phyloP scores from a whole-genome alignment of 2,888 invertebrate species.

The Oxyteleia sp. region DNA sequence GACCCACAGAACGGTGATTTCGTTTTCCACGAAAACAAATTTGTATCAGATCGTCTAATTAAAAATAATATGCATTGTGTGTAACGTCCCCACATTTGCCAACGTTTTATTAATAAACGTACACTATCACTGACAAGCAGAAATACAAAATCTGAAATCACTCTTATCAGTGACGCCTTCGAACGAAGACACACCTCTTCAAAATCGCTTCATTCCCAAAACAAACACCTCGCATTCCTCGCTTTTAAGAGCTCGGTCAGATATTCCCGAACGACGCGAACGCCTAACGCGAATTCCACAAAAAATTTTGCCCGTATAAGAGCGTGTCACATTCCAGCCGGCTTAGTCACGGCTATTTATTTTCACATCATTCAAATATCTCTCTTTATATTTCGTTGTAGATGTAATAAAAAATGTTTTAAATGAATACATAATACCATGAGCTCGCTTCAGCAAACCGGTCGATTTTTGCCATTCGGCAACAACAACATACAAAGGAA shows the following conservation, averaged over 20 bases:
- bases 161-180: no score
- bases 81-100: no score
- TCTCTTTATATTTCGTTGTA: constrained; percentile 80
- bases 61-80: no score
- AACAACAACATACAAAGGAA: constrained; percentile 90
- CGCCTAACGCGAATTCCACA: constrained; percentile 13
- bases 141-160: no score
- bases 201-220: constrained; percentile 17
- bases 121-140: no score
- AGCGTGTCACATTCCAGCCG: constrained; percentile 58
- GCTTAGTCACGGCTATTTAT: constrained; percentile 68
- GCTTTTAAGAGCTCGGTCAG: constrained; percentile 1
- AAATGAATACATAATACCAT: constrained; percentile 87
- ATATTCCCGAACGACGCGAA: constrained; percentile 5
- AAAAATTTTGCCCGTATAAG: constrained; percentile 50
- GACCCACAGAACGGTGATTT: no score
- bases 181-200: no score
- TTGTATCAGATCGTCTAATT: no score
- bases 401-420: constrained; percentile 86
- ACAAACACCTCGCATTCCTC: constrained; percentile 16
- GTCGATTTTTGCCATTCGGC: constrained; percentile 89
- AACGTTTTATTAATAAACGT: no score
- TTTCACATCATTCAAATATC: constrained; percentile 68
- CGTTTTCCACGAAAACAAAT: no score
- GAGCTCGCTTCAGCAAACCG: constrained; percentile 90